Percentiles rank a stretch among this genome's conserved stretches.
These are phyloP conservation scores for Sinohyriopsis cumingii DNA, from an alignment of 2,888 invertebrate genomes.

Conservation along the genomic window DNA sequence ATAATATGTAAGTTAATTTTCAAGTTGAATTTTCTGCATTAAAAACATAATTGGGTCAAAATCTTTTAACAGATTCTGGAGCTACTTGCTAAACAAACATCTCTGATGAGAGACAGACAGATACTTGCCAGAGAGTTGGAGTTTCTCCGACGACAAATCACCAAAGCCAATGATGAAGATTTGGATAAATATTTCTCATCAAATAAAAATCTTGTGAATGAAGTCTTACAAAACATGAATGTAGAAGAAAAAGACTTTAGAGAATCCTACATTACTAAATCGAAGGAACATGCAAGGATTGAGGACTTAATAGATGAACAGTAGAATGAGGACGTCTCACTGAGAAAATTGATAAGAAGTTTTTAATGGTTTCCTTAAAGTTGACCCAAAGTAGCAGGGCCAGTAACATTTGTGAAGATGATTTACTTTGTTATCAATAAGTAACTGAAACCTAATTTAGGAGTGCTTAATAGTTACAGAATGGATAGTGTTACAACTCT, in stretches of 20 bases:
- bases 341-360: too few relatives aligned
- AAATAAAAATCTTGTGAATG: constrained; percentile 55
- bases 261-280: constrained; percentile 30
- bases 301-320: constrained; percentile 7
- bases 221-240: constrained; percentile 55
- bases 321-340: too few relatives aligned
- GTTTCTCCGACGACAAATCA: constrained; percentile 63
- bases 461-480: too few relatives aligned
- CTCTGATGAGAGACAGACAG: constrained; percentile 61
- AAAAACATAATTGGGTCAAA: too few relatives aligned
- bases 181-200: constrained; percentile 54
- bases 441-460: too few relatives aligned
- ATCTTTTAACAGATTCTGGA: constrained; percentile 59
- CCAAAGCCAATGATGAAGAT: constrained; percentile 47
- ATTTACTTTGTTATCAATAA: too few relatives aligned
- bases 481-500: too few relatives aligned
- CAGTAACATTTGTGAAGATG: too few relatives aligned
- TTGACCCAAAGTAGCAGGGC: too few relatives aligned
- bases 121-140: constrained; percentile 66
- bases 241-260: constrained; percentile 47
- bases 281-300: constrained; percentile 17
- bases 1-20: too few relatives aligned
- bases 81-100: constrained; percentile 57
- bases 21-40: too few relatives aligned
- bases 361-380: too few relatives aligned